Evolutionary conservation across 2,888 invertebrate genomes (phyloP).

Genomic region (Himalopsyche anomala): DNA sequence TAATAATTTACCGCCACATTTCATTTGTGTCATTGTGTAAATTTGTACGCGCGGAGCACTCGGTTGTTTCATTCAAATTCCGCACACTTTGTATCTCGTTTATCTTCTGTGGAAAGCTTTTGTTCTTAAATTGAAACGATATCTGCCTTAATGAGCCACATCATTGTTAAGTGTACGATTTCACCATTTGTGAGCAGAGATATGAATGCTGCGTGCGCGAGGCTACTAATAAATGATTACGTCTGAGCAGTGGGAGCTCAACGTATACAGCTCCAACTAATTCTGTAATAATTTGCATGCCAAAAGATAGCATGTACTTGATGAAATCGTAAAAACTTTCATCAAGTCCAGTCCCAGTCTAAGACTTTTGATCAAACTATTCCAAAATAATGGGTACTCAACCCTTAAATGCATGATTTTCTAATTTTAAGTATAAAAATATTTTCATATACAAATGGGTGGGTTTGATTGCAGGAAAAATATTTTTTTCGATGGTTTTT

Average conservation of each 20-base stretch:
- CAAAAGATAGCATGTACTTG: no score
- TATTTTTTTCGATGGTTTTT: no score
- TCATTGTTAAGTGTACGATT: constrained; percentile 50
- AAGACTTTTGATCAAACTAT: no score
- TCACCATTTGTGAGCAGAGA: constrained; percentile 53
- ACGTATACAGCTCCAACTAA: neutral
- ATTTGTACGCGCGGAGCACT: neutral
- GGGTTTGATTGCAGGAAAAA: no score
- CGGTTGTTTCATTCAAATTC: constrained; percentile 6
- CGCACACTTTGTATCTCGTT: constrained; percentile 46
- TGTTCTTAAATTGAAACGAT: constrained; percentile 35
- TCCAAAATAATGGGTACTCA: no score
- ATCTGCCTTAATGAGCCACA: constrained; percentile 46
- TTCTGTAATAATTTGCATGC: neutral
- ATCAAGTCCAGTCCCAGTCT: no score
- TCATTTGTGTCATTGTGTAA: no score
- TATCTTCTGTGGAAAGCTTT: constrained; percentile 31
- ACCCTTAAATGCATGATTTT: no score
- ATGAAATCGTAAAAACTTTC: no score
- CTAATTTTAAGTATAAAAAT: no score
- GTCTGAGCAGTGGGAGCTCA: neutral
- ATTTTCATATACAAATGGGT: no score
- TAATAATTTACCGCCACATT: no score
- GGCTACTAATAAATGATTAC: constrained; percentile 47
- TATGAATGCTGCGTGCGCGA: constrained; percentile 49